phyloP scores from a whole-genome alignment of 1,140 invertebrate species.

The Drosophila bocqueti region DNA sequence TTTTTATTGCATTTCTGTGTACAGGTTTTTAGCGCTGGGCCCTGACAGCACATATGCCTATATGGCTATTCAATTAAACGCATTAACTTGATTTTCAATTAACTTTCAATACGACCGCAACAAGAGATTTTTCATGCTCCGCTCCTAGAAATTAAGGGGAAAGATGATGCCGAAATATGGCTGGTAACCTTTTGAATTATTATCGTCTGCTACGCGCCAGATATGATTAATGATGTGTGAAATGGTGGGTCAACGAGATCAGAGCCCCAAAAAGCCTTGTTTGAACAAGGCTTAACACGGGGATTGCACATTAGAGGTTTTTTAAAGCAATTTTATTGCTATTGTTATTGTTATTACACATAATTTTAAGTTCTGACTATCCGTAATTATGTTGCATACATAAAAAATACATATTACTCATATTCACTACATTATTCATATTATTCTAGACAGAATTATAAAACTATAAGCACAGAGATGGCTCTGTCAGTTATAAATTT shows the following conservation, averaged over 20 bases:
- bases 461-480: neutral
- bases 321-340: neutral
- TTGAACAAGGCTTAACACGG: neutral
- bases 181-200: constrained; percentile 14
- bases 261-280: too few relatives aligned
- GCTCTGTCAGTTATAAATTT: constrained; percentile 1
- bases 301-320: too few relatives aligned
- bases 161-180: constrained; percentile 39
- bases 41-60: constrained; percentile 56
- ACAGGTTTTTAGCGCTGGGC: constrained; percentile 63
- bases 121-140: constrained; percentile 62
- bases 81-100: constrained; percentile 84
- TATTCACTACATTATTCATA: neutral
- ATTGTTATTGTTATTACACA: neutral
- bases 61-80: constrained; percentile 75
- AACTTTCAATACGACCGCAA: constrained; percentile 72
- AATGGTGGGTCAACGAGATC: constrained; percentile 24
- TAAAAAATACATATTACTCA: too few relatives aligned
- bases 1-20: constrained; percentile 78
- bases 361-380: too few relatives aligned
- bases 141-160: constrained; percentile 28
- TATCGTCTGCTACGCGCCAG: constrained; percentile 9
- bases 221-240: constrained; percentile 38
- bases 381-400: too few relatives aligned
- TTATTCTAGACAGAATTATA: neutral